Evolutionary conservation across 1,140 invertebrate species (phyloP).

Genomic region (Dermatophagoides farinae): DNA sequence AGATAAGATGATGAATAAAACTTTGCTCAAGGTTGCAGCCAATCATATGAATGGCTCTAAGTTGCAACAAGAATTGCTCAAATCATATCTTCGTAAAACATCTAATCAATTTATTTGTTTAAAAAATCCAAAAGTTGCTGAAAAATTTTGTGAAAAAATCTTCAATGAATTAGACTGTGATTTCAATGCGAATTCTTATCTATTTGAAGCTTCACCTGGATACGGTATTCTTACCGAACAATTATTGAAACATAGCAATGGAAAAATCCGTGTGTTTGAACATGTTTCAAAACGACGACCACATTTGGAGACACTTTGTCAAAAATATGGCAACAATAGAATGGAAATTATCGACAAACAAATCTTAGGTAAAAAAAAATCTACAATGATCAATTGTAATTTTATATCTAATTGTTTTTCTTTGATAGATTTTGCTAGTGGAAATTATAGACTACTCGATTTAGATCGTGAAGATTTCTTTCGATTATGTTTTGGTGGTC

Average conservation of each 20-base stretch:
- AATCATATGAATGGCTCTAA: not conserved
- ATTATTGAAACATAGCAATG: not conserved
- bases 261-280: not conserved
- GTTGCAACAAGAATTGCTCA: not conserved
- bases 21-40: not conserved
- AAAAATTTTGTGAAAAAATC: not conserved
- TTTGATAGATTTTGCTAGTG: constrained; percentile 1
- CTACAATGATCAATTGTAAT: not conserved
- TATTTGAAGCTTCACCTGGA: constrained; percentile 6
- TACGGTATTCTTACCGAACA: not conserved
- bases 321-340: not conserved
- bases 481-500: not conserved
- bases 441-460: constrained; percentile 2
- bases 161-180: not conserved
- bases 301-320: not conserved
- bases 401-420: not conserved
- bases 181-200: not conserved
- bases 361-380: not conserved
- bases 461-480: not conserved
- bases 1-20: not conserved
- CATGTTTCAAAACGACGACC: not conserved
- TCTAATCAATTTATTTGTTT: not conserved
- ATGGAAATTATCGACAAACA: constrained; percentile 8
- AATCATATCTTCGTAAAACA: constrained; percentile 1
- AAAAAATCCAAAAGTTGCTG: not conserved